Percentiles rank a stretch among this genome's conserved stretches.
Conservation (phyloP, 2,888 invertebrate genomes). For the Himalopsyche anomala region DNA sequence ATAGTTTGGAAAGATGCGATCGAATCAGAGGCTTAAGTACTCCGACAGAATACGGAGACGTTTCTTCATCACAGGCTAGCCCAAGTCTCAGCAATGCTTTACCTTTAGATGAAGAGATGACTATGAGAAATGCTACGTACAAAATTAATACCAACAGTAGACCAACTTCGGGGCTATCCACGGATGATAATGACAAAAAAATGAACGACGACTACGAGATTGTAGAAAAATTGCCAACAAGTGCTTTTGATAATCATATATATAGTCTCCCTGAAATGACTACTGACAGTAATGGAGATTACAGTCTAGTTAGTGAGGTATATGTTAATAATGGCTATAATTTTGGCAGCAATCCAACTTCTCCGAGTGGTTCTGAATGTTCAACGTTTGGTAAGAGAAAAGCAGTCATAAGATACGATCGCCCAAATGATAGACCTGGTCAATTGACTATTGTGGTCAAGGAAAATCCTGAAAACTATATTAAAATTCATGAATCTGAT, state of each 20-base stretch:
- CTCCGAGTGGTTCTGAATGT: conserved; percentile 78
- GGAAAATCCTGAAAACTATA: conserved; percentile 87
- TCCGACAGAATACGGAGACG: conserved; percentile 80
- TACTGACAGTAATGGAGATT: conserved; percentile 73
- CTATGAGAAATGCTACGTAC: conserved; percentile 86
- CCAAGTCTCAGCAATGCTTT: conserved; percentile 85
- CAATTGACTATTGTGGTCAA: conserved; percentile 90
- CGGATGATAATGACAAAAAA: conserved; percentile 66
- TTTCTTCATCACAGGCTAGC: conserved; percentile 83
- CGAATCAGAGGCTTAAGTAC: conserved; percentile 77
- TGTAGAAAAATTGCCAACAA: conserved; percentile 68
- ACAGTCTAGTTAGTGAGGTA: conserved; percentile 86
- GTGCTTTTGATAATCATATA: conserved; percentile 64
- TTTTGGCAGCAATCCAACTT: conserved; percentile 78
- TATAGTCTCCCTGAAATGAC: conserved; percentile 71
- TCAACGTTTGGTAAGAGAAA: conserved; percentile 77
- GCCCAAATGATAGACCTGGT: conserved; percentile 81
- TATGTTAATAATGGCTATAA: conserved; percentile 87
- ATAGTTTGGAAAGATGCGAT: conserved; percentile 82
- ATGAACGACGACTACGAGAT: conserved; percentile 73
- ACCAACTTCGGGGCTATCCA: conserved; percentile 72
- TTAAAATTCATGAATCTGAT: conserved; percentile 86
- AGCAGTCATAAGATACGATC: conserved; percentile 77
- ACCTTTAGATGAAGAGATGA: conserved; percentile 88
- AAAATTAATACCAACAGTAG: conserved; percentile 79